phyloP scores from a whole-genome alignment of 2,113 vertebrate genomes.

The Chinchilla lanigera region DNA sequence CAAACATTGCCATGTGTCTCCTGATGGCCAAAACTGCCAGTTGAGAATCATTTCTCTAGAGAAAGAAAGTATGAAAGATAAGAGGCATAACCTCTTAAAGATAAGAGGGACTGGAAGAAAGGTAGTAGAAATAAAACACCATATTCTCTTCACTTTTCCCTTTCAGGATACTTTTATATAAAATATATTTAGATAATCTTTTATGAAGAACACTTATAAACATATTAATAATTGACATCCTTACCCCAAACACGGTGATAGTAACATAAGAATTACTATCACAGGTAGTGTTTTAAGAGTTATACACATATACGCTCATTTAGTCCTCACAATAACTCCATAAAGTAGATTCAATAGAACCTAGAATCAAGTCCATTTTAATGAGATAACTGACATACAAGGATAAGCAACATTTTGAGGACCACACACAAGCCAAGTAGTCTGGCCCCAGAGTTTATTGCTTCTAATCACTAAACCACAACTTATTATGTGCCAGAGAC shows the following conservation, averaged over 20 bases:
- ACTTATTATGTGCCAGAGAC: not conserved
- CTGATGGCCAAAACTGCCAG: not conserved
- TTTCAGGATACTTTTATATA: not conserved
- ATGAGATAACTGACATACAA: not conserved
- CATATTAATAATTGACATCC: not conserved
- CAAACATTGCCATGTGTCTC: not conserved
- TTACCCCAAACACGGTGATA: not conserved
- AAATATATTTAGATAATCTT: not conserved
- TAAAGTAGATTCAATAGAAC: not conserved
- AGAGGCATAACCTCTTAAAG: not conserved
- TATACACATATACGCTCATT: not conserved
- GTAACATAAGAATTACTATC: not conserved
- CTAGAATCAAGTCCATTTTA: not conserved
- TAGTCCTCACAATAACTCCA: not conserved
- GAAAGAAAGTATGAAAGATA: not conserved
- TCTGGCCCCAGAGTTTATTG: not conserved
- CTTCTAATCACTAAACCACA: not conserved
- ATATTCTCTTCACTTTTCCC: not conserved
- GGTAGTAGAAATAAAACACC: not conserved
- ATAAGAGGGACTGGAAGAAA: not conserved
- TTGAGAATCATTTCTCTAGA: not conserved
- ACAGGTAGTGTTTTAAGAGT: not conserved
- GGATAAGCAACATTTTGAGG: not conserved
- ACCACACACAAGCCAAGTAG: not conserved
- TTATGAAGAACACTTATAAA: not conserved